A percentile compares a stretch with the other conserved stretches of the same genome.
Evolutionary conservation across 2,888 invertebrate genomes (phyloP).

Genomic region (Eupithecia inturbata): DNA sequence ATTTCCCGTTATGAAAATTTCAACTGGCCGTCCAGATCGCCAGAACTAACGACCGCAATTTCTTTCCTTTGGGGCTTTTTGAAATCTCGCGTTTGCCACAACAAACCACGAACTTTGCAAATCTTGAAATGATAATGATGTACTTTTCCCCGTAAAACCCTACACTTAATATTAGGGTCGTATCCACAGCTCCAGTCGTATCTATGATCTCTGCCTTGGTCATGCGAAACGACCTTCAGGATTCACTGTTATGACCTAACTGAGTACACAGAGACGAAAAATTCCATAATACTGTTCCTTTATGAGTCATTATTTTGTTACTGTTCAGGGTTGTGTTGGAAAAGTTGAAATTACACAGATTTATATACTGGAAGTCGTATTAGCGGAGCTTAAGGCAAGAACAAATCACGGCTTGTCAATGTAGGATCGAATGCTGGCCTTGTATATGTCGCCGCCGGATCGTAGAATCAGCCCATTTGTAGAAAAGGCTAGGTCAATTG

Average conservation of each 20-base stretch:
- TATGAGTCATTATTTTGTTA: conserved; percentile 11
- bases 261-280: conserved; percentile 22
- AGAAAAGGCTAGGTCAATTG: too few relatives aligned
- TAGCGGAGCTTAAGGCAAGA: neutral
- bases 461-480: too few relatives aligned
- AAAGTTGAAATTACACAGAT: neutral
- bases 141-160: conserved; percentile 60
- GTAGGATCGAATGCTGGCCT: too few relatives aligned
- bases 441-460: too few relatives aligned
- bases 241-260: conserved; percentile 53
- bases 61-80: too few relatives aligned
- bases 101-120: too few relatives aligned
- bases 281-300: conserved; percentile 4
- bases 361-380: neutral
- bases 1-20: too few relatives aligned
- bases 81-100: too few relatives aligned
- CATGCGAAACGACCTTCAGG: conserved; percentile 65
- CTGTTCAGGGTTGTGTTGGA: neutral
- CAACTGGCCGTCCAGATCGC: too few relatives aligned
- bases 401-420: neutral
- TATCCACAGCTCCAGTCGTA: conserved; percentile 61
- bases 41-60: too few relatives aligned
- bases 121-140: too few relatives aligned
- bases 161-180: conserved; percentile 67
- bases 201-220: conserved; percentile 51